Evolutionary conservation across 2,113 vertebrate genomes (phyloP), one percentile per base, ranked within the genome.

Genomic region (Pituophis catenifer): DNA sequence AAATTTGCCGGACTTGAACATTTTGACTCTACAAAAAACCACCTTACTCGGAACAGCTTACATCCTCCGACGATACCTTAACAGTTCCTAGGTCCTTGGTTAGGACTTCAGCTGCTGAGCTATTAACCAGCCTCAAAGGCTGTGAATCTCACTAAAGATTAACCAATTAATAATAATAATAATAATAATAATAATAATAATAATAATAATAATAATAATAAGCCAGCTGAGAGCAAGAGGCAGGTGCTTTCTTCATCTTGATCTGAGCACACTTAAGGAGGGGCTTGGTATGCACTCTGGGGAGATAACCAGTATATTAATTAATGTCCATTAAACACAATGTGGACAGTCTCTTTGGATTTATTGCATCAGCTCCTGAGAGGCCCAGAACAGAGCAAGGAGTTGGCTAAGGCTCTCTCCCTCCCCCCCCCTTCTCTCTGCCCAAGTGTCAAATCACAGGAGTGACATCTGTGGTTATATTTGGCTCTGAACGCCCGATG

Each of bases 401-500:
- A 52, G 3, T 50, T 89, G 91, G 50, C 8, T 0, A 21, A 33
- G 52, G 50, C 0, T 53, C 62, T 87, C n/a, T 52, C n/a, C n/a
- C 0, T 4, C 17, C 17, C 1, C 24, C 1, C 53, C n/a, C n/a
- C 1, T 8, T 3, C 2, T 13, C 81, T 10, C 11, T 10, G 50
- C 50, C 89, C 88, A 89, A 86, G 90, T 91, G 70, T 92, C 13
- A 54, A 1, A 9, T 53, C 2, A 48, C 48, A 12, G 90, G 86
- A 70, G 89, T 91, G 33, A 19, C 17, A 65, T 0, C 95, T 94
- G 92, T 70, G 92, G 90, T 93, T 93, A 8, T 24, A 3, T 90
- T 5, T 70, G 89, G 75, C 86, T 86, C 52, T 65, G 50, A 33
- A 11, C 13, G 89, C 50, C 23, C 2, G 24, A 70, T 3, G 59